Percentiles rank a stretch among this genome's conserved stretches.
phyloP scores from a whole-genome alignment of 53 echinoderm and acorn worm species.

The Astropecten irregularis region DNA sequence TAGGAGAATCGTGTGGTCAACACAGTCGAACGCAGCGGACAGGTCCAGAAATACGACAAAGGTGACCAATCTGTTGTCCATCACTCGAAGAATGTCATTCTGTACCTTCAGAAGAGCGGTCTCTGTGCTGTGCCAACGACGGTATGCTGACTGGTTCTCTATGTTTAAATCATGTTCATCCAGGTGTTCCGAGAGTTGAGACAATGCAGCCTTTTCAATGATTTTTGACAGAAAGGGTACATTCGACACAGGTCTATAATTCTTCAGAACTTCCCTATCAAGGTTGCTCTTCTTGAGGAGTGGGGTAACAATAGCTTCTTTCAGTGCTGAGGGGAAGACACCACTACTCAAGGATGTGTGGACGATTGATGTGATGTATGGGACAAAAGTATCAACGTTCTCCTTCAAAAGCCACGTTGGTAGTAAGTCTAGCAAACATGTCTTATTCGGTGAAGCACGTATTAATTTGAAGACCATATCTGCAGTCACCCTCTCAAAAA shows the following conservation, averaged over 20 bases:
- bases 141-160: conserved; percentile 1
- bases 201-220: conserved; percentile 34
- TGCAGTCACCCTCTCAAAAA: background rate
- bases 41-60: background rate
- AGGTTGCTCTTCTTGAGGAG: conserved; percentile 48
- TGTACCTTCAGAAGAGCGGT: too few relatives aligned
- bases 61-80: background rate
- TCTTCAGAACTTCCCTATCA: conserved; percentile 35
- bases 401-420: background rate
- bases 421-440: background rate
- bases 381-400: background rate
- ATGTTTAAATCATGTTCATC: conserved; percentile 1
- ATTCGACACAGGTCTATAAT: conserved; percentile 53
- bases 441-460: background rate
- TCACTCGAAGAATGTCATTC: background rate
- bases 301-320: conserved; percentile 49
- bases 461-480: background rate
- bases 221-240: conserved; percentile 27
- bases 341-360: conserved; percentile 10
- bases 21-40: too few relatives aligned
- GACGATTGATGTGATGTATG: conserved; percentile 11
- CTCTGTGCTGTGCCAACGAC: background rate
- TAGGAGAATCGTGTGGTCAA: background rate
- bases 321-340: conserved; percentile 33
- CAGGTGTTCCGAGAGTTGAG: conserved; percentile 18